phyloP scores from a whole-genome alignment of 1,140 invertebrate genomes.

The Drosophila setifemur region DNA sequence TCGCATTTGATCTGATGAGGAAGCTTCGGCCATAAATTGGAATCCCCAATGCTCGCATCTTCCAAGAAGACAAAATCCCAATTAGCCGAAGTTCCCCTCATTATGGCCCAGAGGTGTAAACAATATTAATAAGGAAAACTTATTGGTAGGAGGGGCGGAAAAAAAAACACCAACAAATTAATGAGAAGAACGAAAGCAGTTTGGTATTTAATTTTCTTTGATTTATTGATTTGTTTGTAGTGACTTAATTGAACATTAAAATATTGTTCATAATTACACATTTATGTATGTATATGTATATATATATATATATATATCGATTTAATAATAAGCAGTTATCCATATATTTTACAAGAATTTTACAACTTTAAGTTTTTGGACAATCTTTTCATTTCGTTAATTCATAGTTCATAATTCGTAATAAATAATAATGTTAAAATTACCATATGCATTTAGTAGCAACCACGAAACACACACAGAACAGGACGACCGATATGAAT shows the following conservation, averaged over 20 bases:
- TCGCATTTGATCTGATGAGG: too few species aligned
- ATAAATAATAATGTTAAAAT: constrained; percentile 72
- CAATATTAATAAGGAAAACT: too few species aligned
- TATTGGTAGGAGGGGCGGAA: too few species aligned
- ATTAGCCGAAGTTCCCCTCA: too few species aligned
- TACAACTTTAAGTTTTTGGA: constrained; percentile 80
- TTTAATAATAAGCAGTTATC: constrained; percentile 59
- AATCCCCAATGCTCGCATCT: too few species aligned
- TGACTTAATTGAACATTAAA: constrained; percentile 80
- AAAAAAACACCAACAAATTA: neutral
- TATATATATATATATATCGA: constrained; percentile 45
- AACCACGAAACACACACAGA: constrained; percentile 40
- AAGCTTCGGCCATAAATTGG: too few species aligned
- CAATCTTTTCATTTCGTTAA: constrained; percentile 75
- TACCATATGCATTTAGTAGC: constrained; percentile 69
- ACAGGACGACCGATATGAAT: constrained; percentile 33
- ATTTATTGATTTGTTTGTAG: constrained; percentile 76
- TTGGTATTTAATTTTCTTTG: constrained; percentile 60
- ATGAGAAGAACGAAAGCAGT: neutral
- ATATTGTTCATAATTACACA: constrained; percentile 75
- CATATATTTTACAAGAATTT: constrained; percentile 69
- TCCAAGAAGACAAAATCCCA: too few species aligned
- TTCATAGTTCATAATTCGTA: constrained; percentile 41
- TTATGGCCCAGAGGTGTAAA: too few species aligned
- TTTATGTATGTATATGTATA: constrained; percentile 51